A percentile compares a stretch with the other conserved stretches of the same genome.
phyloP scores from a whole-genome alignment of 2,888 invertebrate genomes.

The Diploptera punctata region DNA sequence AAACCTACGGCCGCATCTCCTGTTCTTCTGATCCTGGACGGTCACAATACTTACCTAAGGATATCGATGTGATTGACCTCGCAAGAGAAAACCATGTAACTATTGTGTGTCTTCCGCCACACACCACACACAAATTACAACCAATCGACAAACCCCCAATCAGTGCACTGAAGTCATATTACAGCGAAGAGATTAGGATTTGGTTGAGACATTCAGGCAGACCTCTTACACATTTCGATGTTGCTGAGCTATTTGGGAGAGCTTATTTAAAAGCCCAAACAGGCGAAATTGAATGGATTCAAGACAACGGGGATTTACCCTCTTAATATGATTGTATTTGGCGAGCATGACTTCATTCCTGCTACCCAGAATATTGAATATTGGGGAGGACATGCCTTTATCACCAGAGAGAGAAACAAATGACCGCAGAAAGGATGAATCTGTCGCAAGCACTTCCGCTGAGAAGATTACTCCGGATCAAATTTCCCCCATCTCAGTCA shows the following conservation, averaged over 20 bases:
- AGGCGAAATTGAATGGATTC: neutral
- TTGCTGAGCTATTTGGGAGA: neutral
- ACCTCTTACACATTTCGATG: neutral
- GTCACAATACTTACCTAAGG: no score
- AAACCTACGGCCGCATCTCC: no score
- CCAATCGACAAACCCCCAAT: neutral
- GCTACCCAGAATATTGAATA: neutral
- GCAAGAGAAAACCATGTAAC: neutral
- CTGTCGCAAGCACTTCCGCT: neutral
- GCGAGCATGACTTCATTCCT: neutral
- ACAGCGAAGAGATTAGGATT: neutral
- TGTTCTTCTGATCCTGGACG: no score
- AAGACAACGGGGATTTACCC: neutral
- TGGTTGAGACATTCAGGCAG: neutral
- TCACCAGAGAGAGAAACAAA: neutral
- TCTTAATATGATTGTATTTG: neutral
- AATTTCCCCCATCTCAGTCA: neutral
- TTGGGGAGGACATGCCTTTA: neutral
- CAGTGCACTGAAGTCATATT: neutral
- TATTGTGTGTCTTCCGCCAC: neutral
- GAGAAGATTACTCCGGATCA: neutral
- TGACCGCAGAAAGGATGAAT: neutral
- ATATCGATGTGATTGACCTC: no score
- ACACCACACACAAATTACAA: conserved; percentile 8
- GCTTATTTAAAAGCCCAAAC: neutral